Evolutionary conservation across 2,113 vertebrate species (phyloP).

Genomic region (Spermophilus dauricus): DNA sequence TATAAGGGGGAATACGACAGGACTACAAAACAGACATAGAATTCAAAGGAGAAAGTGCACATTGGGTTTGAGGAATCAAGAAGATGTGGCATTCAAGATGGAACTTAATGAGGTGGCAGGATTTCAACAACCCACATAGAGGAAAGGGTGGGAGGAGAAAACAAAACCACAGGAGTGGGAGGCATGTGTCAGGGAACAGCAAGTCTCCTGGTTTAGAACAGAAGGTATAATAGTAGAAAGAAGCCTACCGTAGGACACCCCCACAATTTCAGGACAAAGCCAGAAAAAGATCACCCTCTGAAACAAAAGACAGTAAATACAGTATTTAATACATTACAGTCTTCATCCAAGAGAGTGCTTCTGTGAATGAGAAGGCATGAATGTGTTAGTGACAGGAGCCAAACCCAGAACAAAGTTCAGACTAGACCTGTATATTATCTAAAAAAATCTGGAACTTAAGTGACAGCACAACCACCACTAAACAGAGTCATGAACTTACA

Average conservation of each 20-base stretch:
- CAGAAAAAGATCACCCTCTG: slow-evolving; percentile 69
- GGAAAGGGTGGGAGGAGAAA: background rate
- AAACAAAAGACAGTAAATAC: slow-evolving; percentile 67
- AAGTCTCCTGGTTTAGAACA: background rate
- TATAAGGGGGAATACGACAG: background rate
- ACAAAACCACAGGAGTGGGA: background rate
- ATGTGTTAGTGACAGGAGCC: background rate
- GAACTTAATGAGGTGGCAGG: background rate
- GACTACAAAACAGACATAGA: background rate
- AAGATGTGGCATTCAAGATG: slow-evolving; percentile 14
- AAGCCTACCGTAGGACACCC: slow-evolving; percentile 40
- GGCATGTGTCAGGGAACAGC: background rate
- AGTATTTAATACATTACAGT: slow-evolving; percentile 36
- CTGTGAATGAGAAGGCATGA: background rate
- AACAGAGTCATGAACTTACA: background rate
- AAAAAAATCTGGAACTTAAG: background rate
- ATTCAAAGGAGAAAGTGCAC: slow-evolving; percentile 22
- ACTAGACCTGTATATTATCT: background rate
- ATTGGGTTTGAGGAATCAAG: background rate
- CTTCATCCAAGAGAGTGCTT: background rate
- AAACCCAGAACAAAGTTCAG: background rate
- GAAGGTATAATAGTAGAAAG: background rate
- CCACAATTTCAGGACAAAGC: slow-evolving; percentile 65
- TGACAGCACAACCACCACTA: background rate
- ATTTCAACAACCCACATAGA: slow-evolving; percentile 2